Base-by-base conservation (phyloP, 2,797 vertebrate genomes). In the Podarcis lilfordi region DNA sequence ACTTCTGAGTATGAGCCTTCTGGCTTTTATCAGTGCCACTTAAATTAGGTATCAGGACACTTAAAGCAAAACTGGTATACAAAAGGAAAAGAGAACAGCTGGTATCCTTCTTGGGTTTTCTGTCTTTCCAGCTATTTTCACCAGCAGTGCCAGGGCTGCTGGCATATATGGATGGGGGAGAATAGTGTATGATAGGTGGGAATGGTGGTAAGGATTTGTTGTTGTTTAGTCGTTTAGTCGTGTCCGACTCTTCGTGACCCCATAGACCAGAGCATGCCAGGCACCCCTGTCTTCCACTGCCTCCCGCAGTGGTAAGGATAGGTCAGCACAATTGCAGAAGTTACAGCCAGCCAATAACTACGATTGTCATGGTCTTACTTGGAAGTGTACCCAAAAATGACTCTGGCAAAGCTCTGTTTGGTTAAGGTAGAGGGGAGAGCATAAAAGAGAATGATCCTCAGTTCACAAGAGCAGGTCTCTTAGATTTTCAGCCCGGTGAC, bases 1-100 rank as follows among this genome's bases (percentile, higher is more conserved):
- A 90, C 66, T 76, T 64, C 45, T 82, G 64, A 77, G 64, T 37
- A n/a, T 19, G 82, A 77, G 66, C n/a, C 64, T 82, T 88, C 86
- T 90, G 82, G 72, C 66, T 88, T 90, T 71, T 82, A 77, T 85
- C 89, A 43, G 2, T 88, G 45, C 79, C 72, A 88, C 76, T 87
- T 85, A 76, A 85, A 43, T 55, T 82, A 87, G 69, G 23, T 32
- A 82, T 77, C 78, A 61, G 78, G 72, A 78, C 50, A 85, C 50
- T 82, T 88, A 64, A 85, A 90, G n/a, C 71, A 81, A 85, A 45
- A 59, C 29, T 80, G 45, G 72, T 32, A 84, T 85, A 71, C 29
- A 81, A 78, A 45, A 82, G 50, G 27, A 59, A 76, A 29, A 13
- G 35, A 50, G 35, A 82, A 21, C 77, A 81, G 86, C 29, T 90